Base-by-base conservation (phyloP, 2,888 invertebrate genomes). In the Hartigia nigra region DNA sequence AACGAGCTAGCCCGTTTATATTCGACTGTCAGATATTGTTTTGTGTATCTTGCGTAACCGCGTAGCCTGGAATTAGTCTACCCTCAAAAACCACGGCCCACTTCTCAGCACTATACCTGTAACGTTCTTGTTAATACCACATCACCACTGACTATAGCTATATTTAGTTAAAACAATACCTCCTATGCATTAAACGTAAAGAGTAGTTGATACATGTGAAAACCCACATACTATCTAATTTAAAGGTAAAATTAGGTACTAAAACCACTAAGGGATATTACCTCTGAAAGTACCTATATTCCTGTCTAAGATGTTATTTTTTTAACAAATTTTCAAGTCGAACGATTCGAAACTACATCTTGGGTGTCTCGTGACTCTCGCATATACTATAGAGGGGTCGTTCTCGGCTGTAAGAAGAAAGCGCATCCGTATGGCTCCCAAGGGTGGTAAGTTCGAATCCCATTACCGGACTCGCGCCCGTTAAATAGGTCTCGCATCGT, bases 401-500 rank as follows among this genome's bases (percentile, higher is more conserved):
- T 23, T 55, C 55, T 55, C 23, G 55, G 23, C 55, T 55, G 23
- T 55, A 72, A 87, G 85, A 86, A 81, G 81, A 80, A 36, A 81
- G 84, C 86, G 86, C 85, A 87, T 87, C 86, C 84, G 86, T 89
- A 91, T 90, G 90, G 90, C 90, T 89, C 91, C 90, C 90, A 81
- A 80, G 91, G 89, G 91, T 86, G 85, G 83, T 83, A 84, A 89
- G 90, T 91, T 91, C 91, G 91, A 91, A 91, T 91, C 91, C 91
- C 91, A 91, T 91, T 91, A 91, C 91, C 91, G 91, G 90, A 91
- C 91, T 91, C 91, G 91, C 90, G 90, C 89, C 91, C 91, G 91
- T 91, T 91, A 91, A 91, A 91, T 91, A 91, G 91, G 91, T 91
- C 89, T 90, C 91, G 91, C 91, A 91, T 91, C 91, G 91, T 90